Conservation (phyloP, 30 jellyfish, hydroid and myxozoan genomes). For the Aurelia coerulea region DNA sequence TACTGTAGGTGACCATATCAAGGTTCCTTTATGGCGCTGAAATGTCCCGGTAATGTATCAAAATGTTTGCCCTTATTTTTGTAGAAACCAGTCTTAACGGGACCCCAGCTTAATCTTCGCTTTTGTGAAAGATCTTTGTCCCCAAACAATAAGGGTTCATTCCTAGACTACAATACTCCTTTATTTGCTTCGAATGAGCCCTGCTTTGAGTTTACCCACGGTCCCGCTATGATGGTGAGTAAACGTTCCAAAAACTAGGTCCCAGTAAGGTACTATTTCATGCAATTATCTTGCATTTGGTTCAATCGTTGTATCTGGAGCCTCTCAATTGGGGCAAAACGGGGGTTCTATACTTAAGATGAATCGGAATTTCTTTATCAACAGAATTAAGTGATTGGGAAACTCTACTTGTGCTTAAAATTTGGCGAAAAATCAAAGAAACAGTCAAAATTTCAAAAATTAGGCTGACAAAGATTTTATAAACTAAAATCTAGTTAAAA, state of each 20-base stretch:
- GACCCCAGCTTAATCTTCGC: not conserved
- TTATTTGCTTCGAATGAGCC: not conserved
- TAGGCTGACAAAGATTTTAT: no score
- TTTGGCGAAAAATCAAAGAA: no score
- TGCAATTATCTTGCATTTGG: no score
- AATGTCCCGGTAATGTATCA: conserved; percentile 11
- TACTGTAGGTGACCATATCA: conserved; percentile 4
- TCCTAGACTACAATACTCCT: not conserved
- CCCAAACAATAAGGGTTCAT: not conserved
- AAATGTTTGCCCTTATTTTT: conserved; percentile 8
- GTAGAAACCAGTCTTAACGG: conserved; percentile 6
- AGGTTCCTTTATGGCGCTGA: not conserved
- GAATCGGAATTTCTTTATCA: no score
- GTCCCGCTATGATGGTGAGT: conserved; percentile 9
- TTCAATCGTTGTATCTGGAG: no score
- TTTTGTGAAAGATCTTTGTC: not conserved
- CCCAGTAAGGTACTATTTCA: conserved; percentile 1
- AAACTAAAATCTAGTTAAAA: no score
- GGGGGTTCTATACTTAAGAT: no score
- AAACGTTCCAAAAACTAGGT: conserved; percentile 4
- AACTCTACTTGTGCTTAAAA: no score
- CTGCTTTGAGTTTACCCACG: conserved; percentile 10
- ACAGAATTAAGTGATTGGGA: no score
- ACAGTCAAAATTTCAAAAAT: no score
- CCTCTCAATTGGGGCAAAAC: no score